Percentiles rank a stretch among this genome's conserved stretches.
phyloP scores from a whole-genome alignment of 2,113 vertebrate genomes.

The Channa argus region DNA sequence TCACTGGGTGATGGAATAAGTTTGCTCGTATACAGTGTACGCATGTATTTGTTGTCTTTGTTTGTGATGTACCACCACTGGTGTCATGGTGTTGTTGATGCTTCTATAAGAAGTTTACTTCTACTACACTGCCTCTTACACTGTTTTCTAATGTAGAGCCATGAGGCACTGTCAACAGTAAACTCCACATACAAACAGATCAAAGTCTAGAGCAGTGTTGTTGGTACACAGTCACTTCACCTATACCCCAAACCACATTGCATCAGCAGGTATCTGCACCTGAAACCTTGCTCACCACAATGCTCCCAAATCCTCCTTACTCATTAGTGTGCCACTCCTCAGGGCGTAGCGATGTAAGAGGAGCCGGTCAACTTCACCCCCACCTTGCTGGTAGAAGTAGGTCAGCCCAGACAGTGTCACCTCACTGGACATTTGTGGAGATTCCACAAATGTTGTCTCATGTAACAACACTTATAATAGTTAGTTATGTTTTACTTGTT shows the following conservation, averaged over 20 bases:
- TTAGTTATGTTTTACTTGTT: not conserved
- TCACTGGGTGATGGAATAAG: not conserved
- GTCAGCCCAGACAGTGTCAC: conserved; percentile 27
- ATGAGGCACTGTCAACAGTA: conserved; percentile 1
- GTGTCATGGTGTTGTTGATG: conserved; percentile 2
- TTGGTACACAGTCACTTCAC: conserved; percentile 10
- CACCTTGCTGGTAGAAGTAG: conserved; percentile 65
- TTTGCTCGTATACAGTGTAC: conserved; percentile 10
- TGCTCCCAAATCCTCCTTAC: conserved; percentile 24
- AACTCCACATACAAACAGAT: not conserved
- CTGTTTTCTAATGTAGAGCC: no score
- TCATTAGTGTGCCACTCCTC: conserved; percentile 61
- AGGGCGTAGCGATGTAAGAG: conserved; percentile 72
- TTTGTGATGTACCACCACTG: conserved; percentile 4
- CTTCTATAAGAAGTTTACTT: not conserved
- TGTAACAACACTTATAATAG: conserved; percentile 22
- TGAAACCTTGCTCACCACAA: conserved; percentile 26
- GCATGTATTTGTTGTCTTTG: not conserved
- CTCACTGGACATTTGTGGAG: conserved; percentile 33
- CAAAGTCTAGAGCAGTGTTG: conserved; percentile 17
- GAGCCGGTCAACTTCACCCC: conserved; percentile 23
- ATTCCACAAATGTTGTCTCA: conserved; percentile 6
- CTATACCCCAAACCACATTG: not conserved
- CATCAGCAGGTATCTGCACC: conserved; percentile 31
- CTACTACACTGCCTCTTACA: not conserved